These are phyloP conservation scores for Anthophora plumipes DNA, from an alignment of 2,888 invertebrate species.

Conservation along the genomic window DNA sequence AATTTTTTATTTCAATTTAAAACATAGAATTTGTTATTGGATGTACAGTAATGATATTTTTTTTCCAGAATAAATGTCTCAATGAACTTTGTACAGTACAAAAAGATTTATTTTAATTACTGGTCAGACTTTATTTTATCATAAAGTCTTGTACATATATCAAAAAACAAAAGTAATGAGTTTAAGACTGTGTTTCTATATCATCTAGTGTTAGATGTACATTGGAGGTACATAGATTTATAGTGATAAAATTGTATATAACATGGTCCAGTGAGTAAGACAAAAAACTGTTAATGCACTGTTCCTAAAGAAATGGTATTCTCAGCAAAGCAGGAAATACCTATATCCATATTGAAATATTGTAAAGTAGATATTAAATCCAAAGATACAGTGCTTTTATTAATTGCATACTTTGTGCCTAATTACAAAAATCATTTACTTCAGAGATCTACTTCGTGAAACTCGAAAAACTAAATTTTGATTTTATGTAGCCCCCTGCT, in stretches of 20 bases:
- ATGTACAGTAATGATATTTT: constrained; percentile 26
- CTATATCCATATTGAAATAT: constrained; percentile 54
- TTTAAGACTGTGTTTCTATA: constrained; percentile 70
- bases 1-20: constrained; percentile 12
- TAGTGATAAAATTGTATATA: constrained; percentile 62
- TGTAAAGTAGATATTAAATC: constrained; percentile 60
- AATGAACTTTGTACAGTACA: constrained; percentile 65
- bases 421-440: constrained; percentile 45
- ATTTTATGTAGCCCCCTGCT: constrained; percentile 54
- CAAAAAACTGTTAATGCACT: constrained; percentile 63
- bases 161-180: constrained; percentile 60
- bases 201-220: constrained; percentile 63
- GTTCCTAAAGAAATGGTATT: constrained; percentile 65
- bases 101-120: constrained; percentile 65
- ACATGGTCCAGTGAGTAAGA: constrained; percentile 62
- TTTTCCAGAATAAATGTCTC: constrained; percentile 42
- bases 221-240: constrained; percentile 65
- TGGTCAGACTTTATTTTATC: constrained; percentile 57
- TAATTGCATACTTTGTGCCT: constrained; percentile 57
- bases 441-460: constrained; percentile 25
- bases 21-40: constrained; percentile 29
- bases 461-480: constrained; percentile 23
- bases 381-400: constrained; percentile 61
- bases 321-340: constrained; percentile 60
- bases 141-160: constrained; percentile 66